Base-by-base conservation (phyloP, 2,888 invertebrate genomes). In the Leptinotarsa juncta region DNA sequence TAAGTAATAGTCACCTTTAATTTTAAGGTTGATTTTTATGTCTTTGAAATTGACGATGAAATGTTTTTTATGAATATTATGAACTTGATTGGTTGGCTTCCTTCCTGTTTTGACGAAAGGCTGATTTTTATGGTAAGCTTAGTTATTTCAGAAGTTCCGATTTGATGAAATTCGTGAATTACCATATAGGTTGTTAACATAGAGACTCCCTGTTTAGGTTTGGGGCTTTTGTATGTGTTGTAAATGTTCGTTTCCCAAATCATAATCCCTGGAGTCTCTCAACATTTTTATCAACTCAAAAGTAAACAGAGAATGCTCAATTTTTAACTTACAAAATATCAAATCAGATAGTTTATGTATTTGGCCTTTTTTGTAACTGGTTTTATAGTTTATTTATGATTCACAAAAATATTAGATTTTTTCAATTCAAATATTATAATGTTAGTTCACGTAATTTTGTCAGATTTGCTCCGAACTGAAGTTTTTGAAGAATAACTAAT, bases 1-100 rank as follows among this genome's bases (percentile, higher is more conserved):
- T 84, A 81, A 81, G 78, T 78, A 78, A 80, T 85, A 85, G 85
- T 85, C 85, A 85, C 84, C 84, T 82, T 82, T 83, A 82, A 78
- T 82, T 83, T 82, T 83, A 77, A 75, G 78, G 69, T 77, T 73
- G 55, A 75, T 78, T 79, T 74, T 78, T 76, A 79, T 74, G 71
- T 76, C 62, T 74, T 79, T 78, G 73, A 74, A 74, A 75, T 70
- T 51, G 42, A 70, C 10, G 5, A 65, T 70, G 65, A 70, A 60
- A 60, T 57, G 51, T 70, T 62, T 79, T 80, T 79, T 77, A 79
- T 77, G 77, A 78, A 77, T 76, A 74, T 70, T 70, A 69, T 76
- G 75, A 76, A 79, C 75, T 75, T 75, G 42, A 77, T 82, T 84
- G 80, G 79, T 83, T 85, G 83, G 83, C 85, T 85, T 85, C 84